Conservation (phyloP, 2,113 vertebrate species). For the Apodemus speciosus region DNA sequence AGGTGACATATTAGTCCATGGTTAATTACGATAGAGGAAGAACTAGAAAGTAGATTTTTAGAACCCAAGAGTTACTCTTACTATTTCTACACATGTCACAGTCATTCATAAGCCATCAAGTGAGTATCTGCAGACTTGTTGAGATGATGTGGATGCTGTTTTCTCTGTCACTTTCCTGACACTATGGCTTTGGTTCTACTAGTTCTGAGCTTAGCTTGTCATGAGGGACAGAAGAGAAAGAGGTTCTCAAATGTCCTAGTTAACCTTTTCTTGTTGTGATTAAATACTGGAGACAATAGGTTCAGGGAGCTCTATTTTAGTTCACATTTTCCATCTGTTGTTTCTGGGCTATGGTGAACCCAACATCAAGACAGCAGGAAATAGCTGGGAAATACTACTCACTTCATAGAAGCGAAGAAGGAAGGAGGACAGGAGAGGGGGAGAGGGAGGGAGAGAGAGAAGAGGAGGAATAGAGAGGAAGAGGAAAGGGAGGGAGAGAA, state of each 20-base stretch:
- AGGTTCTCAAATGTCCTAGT: too few species aligned
- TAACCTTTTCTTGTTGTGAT: neutral
- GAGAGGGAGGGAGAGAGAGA: neutral
- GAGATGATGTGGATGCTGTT: neutral
- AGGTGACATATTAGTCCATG: neutral
- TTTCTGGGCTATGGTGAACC: neutral
- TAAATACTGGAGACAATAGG: neutral
- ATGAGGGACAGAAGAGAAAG: neutral
- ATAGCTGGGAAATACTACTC: neutral
- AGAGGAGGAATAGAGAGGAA: neutral
- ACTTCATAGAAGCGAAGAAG: neutral
- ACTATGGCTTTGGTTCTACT: neutral
- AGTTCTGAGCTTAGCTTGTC: neutral
- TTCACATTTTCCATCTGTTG: neutral
- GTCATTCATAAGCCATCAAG: neutral
- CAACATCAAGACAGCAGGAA: neutral
- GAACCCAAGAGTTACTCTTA: neutral
- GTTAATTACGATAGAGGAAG: neutral
- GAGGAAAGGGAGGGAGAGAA: accelerated
- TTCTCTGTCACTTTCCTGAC: neutral
- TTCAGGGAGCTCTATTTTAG: neutral
- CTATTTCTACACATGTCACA: neutral
- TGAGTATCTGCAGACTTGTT: neutral
- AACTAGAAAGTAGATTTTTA: neutral
- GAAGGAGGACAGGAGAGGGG: neutral